Evolutionary conservation across 1,140 invertebrate genomes (phyloP), one percentile per base, ranked within the genome.

Genomic region (Medauroidea extradentata): DNA sequence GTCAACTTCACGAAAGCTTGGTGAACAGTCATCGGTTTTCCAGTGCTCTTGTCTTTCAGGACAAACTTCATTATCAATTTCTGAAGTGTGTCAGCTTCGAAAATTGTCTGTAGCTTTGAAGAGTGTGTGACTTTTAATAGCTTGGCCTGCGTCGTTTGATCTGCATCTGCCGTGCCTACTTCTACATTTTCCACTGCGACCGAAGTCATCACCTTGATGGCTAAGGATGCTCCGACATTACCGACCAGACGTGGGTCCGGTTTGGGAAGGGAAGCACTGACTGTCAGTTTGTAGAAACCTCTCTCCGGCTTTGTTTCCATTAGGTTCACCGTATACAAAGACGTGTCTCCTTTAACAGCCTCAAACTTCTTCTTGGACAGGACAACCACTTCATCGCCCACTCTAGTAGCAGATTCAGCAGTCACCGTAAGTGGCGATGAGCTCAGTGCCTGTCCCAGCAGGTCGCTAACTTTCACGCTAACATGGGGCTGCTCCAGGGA

Each of bases 1-100:
- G 75, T 78, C 19, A 99, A 80, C 19, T 90, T 83, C 3, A 98
- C 84, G 77, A 98, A 98, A 0, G 93, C 89, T 78, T 98, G 95
- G 74, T 98, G 96, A 27, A 94, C 89, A 38, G 82, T 75, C 60
- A 94, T 83, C 0, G 85, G 62, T 68, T 86, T 84, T 46, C 79
- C 82, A 53, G 69, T 82, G n/a, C 76, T 74, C 63, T 85, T 84
- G 73, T 96, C 91, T 56, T 85, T 85, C 1, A 98, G 74, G 0
- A 81, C 73, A 73, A 96, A 93, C 69, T 90, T 90, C 57, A 97
- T 77, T 1, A 90, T 77, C 34, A 99, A 74, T 74, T 94, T 94
- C 73, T 98, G 94, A 63, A 94, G 87, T 57, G 85, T 86, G 77
- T 98, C 94, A 18, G 89, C 90, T 69, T 92, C 87, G 8, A 93